Base-by-base conservation (phyloP, 2,113 vertebrate species). In the Onychorhynchus coronatus region DNA sequence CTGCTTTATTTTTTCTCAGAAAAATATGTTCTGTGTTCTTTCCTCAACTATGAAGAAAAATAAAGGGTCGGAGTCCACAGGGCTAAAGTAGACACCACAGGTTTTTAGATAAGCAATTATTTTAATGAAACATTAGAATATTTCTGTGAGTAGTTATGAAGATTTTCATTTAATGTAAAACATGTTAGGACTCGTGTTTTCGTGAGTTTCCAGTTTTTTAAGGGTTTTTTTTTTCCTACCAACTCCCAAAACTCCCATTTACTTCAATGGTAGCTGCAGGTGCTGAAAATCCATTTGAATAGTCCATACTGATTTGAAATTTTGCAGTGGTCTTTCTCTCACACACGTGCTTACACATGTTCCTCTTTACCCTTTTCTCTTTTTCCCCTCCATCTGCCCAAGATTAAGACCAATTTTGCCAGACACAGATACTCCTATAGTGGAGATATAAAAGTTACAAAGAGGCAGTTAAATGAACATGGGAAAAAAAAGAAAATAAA, bases 241-340 rank as follows among this genome's bases (percentile, higher is more conserved):
- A 81, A 41, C 30, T 96, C 58, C 66, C 77, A 91, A 62, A 91
- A 82, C n/a, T 93, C 49, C 21, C 47, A 15, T 94, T 92, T 66
- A 82, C 66, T 95, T 92, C 87, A 79, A 14, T 95, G 53, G 66
- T 89, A 92, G 77, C 47, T 89, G 47, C 89, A 95, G 91, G 65
- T 95, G 89, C 67, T n/a, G 44, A 95, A 96, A 93, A 92, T 95
- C 25, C 31, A 91, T 89, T 78, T 85, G 70, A 94, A 82, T 30
- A 41, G n/a, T 66, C 41, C 46, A 28, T 30, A 27, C 49, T 53
- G 61, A 75, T 72, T 77, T 80, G 55, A 95, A 95, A 85, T 73
- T 89, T 94, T 91, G 66, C 71, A 77, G 42, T 94, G 92, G 53
- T 74, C 62, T 94, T 95, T 95, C 71, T 97, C 81, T 92, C 81